phyloP scores from a whole-genome alignment of 2,797 vertebrate species.

The Nannoperca obscura region DNA sequence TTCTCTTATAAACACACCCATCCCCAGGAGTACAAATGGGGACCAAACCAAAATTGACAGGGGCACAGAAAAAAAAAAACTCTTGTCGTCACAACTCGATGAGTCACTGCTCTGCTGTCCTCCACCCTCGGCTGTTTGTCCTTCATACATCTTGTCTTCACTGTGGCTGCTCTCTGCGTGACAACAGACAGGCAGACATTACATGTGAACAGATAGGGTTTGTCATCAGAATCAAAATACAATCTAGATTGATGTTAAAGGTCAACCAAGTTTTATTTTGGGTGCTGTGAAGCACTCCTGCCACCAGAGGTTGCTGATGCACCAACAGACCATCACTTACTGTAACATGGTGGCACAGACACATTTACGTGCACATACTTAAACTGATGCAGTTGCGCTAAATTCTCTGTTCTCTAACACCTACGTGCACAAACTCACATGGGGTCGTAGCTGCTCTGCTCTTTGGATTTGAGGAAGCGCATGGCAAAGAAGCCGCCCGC shows the following conservation, averaged over 20 bases:
- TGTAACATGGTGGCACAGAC: background rate
- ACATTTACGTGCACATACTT: conserved; percentile 5
- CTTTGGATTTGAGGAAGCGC: conserved; percentile 93
- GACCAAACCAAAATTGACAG: conserved; percentile 54
- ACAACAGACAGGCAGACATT: conserved; percentile 33
- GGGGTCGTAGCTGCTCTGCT: conserved; percentile 93
- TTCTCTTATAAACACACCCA: conserved; percentile 40
- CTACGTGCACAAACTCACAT: conserved; percentile 87
- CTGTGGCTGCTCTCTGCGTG: conserved; percentile 80
- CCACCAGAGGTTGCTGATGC: conserved; percentile 68
- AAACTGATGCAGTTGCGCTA: conserved; percentile 18
- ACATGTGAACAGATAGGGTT: conserved; percentile 7
- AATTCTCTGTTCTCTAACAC: conserved; percentile 39
- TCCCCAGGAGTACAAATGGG: conserved; percentile 32
- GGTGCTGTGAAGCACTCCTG: conserved; percentile 16
- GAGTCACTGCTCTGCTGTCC: conserved; percentile 71
- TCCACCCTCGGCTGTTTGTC: conserved; percentile 42
- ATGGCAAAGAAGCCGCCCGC: conserved; percentile 89
- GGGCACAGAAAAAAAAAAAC: conserved; percentile 20
- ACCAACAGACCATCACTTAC: background rate
- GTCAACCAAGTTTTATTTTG: background rate
- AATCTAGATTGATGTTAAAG: conserved; percentile 7
- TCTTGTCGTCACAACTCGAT: conserved; percentile 63
- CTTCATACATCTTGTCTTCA: conserved; percentile 58
- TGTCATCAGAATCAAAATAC: conserved; percentile 34